Evolutionary conservation across 2,113 vertebrate genomes (phyloP).

Genomic region (Epinephelus cyanopodus): DNA sequence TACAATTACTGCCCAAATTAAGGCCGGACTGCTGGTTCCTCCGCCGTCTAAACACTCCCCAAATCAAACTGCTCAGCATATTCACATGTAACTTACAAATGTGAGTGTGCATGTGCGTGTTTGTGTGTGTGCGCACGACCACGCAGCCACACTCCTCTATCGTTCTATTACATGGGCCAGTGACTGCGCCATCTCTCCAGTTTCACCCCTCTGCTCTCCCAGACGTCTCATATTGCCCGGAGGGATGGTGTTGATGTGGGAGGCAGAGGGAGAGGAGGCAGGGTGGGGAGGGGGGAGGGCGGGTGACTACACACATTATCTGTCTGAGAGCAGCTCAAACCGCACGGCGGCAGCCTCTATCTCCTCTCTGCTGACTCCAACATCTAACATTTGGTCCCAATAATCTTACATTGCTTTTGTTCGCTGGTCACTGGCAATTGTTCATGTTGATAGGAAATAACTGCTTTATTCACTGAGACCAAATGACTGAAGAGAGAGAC

Average conservation of each 20-base stretch:
- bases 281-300: not conserved
- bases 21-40: slow-evolving; percentile 30
- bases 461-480: slow-evolving; percentile 10
- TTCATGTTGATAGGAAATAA: slow-evolving; percentile 6
- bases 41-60: slow-evolving; percentile 34
- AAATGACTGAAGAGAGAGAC: not conserved
- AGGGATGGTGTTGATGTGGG: slow-evolving; percentile 76
- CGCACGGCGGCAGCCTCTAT: slow-evolving; percentile 38
- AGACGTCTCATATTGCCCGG: slow-evolving; percentile 79
- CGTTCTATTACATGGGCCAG: slow-evolving; percentile 84
- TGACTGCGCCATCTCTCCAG: slow-evolving; percentile 78
- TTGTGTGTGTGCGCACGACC: slow-evolving; percentile 33
- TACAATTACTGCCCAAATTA: slow-evolving; percentile 19
- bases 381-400: slow-evolving; percentile 46
- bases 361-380: slow-evolving; percentile 57
- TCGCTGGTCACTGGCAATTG: not conserved
- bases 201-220: slow-evolving; percentile 78
- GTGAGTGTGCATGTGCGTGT: slow-evolving; percentile 14
- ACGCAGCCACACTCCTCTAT: slow-evolving; percentile 63
- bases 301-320: slow-evolving; percentile 74
- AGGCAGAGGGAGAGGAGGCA: not conserved
- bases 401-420: slow-evolving; percentile 32
- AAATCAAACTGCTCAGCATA: slow-evolving; percentile 48
- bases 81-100: slow-evolving; percentile 46
- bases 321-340: slow-evolving; percentile 70